Percentiles rank a stretch among this genome's conserved stretches.
phyloP scores from a whole-genome alignment of 1,140 invertebrate genomes.

The Temnothorax curvispinosus region DNA sequence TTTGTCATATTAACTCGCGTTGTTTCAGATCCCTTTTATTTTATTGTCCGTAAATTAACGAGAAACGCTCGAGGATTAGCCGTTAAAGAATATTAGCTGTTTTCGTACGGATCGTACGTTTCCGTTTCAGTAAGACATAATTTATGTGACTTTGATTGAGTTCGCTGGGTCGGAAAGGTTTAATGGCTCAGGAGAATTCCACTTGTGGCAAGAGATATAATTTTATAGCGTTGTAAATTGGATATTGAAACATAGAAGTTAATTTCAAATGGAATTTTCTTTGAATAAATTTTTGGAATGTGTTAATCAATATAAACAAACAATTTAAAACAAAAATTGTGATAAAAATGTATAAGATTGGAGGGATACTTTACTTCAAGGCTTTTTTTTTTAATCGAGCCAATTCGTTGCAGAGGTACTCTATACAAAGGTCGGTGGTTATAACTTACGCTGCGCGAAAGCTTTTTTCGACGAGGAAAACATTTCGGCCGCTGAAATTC shows the following conservation, averaged over 20 bases:
- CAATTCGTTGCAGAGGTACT: slow-evolving; percentile 11
- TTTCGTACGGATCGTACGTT: slow-evolving; percentile 18
- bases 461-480: slow-evolving; percentile 34
- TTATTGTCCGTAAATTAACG: slow-evolving; percentile 11
- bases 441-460: slow-evolving; percentile 37
- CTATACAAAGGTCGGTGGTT: background rate
- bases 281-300: background rate
- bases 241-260: slow-evolving; percentile 13
- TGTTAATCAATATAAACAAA: background rate
- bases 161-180: slow-evolving; percentile 29
- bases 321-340: background rate
- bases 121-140: slow-evolving; percentile 39
- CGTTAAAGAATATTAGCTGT: slow-evolving; percentile 12
- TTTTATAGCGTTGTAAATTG: slow-evolving; percentile 36
- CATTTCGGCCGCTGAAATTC: slow-evolving; percentile 43
- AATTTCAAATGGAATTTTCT: background rate
- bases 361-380: background rate
- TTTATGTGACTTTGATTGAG: slow-evolving; percentile 52
- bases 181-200: slow-evolving; percentile 29
- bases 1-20: background rate
- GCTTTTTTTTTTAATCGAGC: slow-evolving; percentile 14
- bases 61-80: background rate
- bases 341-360: background rate
- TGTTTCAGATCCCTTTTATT: background rate
- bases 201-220: slow-evolving; percentile 7